Base-by-base conservation (phyloP, 2,888 invertebrate genomes). In the Synanthedon andrenaeformis region DNA sequence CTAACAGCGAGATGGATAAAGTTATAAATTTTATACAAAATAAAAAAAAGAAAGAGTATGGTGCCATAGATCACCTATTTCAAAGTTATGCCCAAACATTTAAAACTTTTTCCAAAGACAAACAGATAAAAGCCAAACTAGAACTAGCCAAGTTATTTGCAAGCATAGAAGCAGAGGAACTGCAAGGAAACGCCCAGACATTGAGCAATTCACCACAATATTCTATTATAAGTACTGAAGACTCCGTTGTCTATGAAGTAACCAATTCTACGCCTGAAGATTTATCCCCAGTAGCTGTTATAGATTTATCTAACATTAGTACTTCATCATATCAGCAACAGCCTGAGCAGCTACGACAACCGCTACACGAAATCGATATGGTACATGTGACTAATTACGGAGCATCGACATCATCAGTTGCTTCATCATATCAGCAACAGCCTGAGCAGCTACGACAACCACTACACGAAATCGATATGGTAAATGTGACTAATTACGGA, bases 81-180 rank as follows among this genome's bases (percentile, higher is more conserved):
- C 5, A 13, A 42, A 42, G 42, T 11, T 42, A n/a, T 42, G 49
- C n/a, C 49, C 49, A 49, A 49, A 49, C 11, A 49, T 49, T 49
- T 5, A 49, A 49, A 49, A n/a, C 1, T 52, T 54, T 54, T 42
- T 52, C 55, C 13, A 52, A 52, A 55, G 4, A 55, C 2, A 55
- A 55, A 1, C 55, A 53, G 17, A 50, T 55, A 50, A 52, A 19
- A 42, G 48, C 28, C 35, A 55, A 55, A 50, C 19, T 55, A 42
- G 55, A 55, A 52, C 51, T 55, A 10, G 55, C 55, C 14, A 52
- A 55, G 42, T 28, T 55, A 45, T 55, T 55, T 45, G 55, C 55
- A 50, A 52, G 45, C 51, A 50, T 52, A 50, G 55, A 55, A 42
- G 28, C 52, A 42, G 51, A 55, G 45, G 55, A 55, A 52, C 3